Percentiles rank a stretch among this genome's conserved stretches.
Conservation (phyloP, 2,113 vertebrate genomes). For the Steatornis caripensis region DNA sequence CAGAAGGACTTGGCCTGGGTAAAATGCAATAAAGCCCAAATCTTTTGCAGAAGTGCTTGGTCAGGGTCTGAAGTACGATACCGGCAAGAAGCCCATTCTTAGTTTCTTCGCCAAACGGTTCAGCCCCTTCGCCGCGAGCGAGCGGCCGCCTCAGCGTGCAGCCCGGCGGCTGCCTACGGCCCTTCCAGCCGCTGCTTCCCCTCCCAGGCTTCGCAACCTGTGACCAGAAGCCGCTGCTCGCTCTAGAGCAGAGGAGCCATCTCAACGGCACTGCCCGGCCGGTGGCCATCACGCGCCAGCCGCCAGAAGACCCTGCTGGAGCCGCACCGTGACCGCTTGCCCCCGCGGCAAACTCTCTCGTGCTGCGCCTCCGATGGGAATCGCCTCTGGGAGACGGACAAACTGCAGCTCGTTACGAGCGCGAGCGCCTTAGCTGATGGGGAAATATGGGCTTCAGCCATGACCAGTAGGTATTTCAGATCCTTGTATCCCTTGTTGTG, state of each 20-base stretch:
- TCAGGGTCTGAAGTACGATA: slow-evolving; percentile 63
- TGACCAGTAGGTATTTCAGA: slow-evolving; percentile 61
- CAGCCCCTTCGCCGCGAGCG: fast-evolving
- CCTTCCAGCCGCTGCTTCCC: background rate
- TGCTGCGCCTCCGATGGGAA: background rate
- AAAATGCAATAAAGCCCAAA: slow-evolving; percentile 35
- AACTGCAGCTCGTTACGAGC: fast-evolving
- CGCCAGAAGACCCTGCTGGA: background rate
- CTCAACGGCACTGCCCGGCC: background rate
- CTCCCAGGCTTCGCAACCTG: background rate
- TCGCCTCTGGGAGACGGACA: background rate
- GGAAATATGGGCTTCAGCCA: background rate
- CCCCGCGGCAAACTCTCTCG: fast-evolving
- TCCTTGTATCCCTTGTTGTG: slow-evolving; percentile 48
- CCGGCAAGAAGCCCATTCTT: slow-evolving; percentile 9
- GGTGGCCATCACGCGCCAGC: background rate
- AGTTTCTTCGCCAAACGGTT: background rate
- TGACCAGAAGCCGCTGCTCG: background rate
- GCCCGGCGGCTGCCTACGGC: background rate
- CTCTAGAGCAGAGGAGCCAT: background rate
- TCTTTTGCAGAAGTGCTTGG: slow-evolving; percentile 42
- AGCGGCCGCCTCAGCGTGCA: fast-evolving
- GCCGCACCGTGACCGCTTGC: fast-evolving
- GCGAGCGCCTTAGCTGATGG: background rate
- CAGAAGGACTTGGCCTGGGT: slow-evolving; percentile 87